Evolutionary conservation across 2,113 vertebrate genomes (phyloP).

Genomic region (Xenopus borealis): DNA sequence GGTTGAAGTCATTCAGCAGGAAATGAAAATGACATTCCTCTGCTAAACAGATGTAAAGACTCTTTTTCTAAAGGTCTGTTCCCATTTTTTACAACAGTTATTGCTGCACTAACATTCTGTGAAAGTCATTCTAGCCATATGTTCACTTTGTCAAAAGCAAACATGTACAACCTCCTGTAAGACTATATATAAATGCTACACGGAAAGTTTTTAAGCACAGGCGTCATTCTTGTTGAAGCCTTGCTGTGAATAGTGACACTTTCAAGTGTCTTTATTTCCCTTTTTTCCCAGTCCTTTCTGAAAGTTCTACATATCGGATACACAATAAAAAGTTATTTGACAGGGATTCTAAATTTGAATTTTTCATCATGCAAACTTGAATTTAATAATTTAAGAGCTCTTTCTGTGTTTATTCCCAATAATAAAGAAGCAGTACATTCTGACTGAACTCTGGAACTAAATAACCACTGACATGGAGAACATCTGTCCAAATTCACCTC

Average conservation of each 20-base stretch:
- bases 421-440: background rate
- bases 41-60: too few species aligned
- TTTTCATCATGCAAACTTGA: background rate
- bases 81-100: background rate
- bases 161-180: background rate
- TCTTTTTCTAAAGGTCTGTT: too few species aligned
- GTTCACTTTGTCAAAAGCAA: background rate
- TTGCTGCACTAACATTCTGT: background rate
- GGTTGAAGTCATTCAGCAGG: too few species aligned
- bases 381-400: conserved; percentile 4
- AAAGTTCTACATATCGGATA: background rate
- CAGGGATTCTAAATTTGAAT: background rate
- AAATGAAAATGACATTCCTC: too few species aligned
- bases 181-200: background rate
- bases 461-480: background rate
- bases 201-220: background rate
- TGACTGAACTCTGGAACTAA: background rate
- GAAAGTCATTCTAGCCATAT: conserved; percentile 1
- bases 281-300: background rate
- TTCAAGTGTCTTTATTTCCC: background rate
- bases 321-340: background rate
- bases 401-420: background rate
- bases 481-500: conserved; percentile 1
- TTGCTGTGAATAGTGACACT: conserved; percentile 1
- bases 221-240: background rate